These are phyloP conservation scores for Chelonus insularis DNA, from an alignment of 1,140 invertebrate species.

Conservation along the genomic window DNA sequence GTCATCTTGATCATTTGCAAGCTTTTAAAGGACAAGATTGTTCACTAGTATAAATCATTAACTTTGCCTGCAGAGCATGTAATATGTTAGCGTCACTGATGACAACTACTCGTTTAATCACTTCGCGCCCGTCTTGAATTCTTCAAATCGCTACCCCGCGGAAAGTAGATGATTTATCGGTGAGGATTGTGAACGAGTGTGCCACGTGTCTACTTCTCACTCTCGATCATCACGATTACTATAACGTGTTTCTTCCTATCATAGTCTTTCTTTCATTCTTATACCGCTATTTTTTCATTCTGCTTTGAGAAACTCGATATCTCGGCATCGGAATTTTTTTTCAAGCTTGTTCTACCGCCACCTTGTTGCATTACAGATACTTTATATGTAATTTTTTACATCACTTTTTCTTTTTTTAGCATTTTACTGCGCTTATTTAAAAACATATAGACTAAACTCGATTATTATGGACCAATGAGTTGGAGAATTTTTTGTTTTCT, in stretches of 20 bases:
- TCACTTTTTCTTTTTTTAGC: no score
- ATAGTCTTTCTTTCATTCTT: not conserved
- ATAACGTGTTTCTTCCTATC: not conserved
- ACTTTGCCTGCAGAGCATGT: conserved; percentile 24
- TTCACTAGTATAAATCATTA: conserved; percentile 29
- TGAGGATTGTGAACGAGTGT: not conserved
- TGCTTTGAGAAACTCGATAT: not conserved
- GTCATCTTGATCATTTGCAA: conserved; percentile 21
- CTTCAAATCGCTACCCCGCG: conserved; percentile 30
- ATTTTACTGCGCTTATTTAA: no score
- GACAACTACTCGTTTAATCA: conserved; percentile 38
- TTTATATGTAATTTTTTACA: not conserved
- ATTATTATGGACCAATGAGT: no score
- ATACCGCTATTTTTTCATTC: not conserved
- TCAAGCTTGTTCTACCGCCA: not conserved
- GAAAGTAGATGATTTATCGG: conserved; percentile 28
- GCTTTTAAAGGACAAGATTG: conserved; percentile 8
- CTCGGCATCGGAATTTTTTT: conserved; percentile 1
- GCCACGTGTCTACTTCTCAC: conserved; percentile 13
- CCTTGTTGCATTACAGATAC: not conserved
- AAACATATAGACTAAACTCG: no score
- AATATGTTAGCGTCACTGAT: conserved; percentile 35
- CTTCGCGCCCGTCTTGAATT: conserved; percentile 35
- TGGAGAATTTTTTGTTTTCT: no score
- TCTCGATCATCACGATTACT: conserved; percentile 1